These are phyloP conservation scores for Anoura caudifer DNA, from an alignment of 2,113 vertebrate genomes.

Conservation along the genomic window DNA sequence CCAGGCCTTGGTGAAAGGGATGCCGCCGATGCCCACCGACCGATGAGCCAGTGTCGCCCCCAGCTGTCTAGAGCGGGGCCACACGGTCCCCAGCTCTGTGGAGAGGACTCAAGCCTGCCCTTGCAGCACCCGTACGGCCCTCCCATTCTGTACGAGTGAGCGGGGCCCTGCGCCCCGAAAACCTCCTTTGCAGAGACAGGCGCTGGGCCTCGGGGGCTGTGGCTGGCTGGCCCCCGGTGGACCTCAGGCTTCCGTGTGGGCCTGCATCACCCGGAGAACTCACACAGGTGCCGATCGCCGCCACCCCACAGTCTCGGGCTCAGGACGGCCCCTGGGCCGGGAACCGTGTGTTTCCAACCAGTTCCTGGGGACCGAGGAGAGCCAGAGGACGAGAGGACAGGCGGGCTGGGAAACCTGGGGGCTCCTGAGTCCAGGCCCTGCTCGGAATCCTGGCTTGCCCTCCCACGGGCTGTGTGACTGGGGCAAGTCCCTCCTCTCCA, in stretches of 20 bases:
- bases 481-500: not conserved
- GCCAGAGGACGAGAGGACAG: fast-evolving
- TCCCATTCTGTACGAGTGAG: fast-evolving
- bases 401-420: fast-evolving
- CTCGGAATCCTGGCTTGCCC: not conserved
- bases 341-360: not conserved
- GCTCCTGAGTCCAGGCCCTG: not conserved
- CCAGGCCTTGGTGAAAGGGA: not conserved
- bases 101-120: not conserved
- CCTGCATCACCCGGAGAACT: not conserved
- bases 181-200: not conserved
- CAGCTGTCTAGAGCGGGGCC: not conserved
- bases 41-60: not conserved
- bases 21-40: not conserved
- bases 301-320: not conserved
- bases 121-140: fast-evolving
- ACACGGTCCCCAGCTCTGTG: fast-evolving
- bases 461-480: not conserved
- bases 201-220: fast-evolving
- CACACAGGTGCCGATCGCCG: fast-evolving
- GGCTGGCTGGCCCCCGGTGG: not conserved
- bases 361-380: not conserved
- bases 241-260: not conserved
- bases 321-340: fast-evolving
- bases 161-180: fast-evolving